Percentiles rank a stretch among this genome's conserved stretches.
Conservation (phyloP, 2,888 invertebrate species). For the Sphaerophoria rueppellii region DNA sequence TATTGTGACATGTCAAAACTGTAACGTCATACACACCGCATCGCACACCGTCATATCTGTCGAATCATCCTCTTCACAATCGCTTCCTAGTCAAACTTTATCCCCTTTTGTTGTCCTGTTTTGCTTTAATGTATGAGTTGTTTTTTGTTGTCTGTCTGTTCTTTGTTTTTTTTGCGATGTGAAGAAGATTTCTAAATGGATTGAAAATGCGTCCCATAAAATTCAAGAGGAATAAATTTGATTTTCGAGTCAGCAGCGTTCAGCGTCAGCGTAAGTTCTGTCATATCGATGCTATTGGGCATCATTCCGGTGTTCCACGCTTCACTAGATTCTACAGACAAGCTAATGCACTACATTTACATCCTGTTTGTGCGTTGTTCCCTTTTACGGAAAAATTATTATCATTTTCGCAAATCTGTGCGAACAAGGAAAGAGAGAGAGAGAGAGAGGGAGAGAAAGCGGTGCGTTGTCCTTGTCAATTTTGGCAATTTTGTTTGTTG, state of each 20-base stretch:
- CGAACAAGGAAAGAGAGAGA: conserved; percentile 41
- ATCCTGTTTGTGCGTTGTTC: conserved; percentile 60
- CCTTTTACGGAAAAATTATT: conserved; percentile 59
- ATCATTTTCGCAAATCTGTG: conserved; percentile 71
- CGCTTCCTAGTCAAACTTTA: not conserved
- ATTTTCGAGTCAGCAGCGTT: conserved; percentile 34
- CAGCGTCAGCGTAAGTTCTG: not conserved
- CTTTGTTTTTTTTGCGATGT: not conserved
- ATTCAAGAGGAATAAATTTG: conserved; percentile 70
- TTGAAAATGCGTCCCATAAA: conserved; percentile 69
- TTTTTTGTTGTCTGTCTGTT: not conserved
- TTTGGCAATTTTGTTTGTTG: conserved; percentile 65
- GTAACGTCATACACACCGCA: conserved; percentile 52
- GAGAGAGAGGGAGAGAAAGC: not conserved
- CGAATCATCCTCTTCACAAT: conserved; percentile 32
- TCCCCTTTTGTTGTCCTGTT: conserved; percentile 37
- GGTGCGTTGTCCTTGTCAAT: conserved; percentile 42
- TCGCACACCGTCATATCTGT: conserved; percentile 13
- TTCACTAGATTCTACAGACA: conserved; percentile 65
- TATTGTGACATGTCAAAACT: conserved; percentile 70
- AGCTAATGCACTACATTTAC: conserved; percentile 73
- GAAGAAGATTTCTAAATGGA: conserved; percentile 57
- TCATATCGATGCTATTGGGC: conserved; percentile 11
- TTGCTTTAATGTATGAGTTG: not conserved
- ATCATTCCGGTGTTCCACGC: conserved; percentile 67